A percentile compares a stretch with the other conserved stretches of the same genome.
Conservation (phyloP, 2,797 vertebrate species). For the Antennarius maculatus region DNA sequence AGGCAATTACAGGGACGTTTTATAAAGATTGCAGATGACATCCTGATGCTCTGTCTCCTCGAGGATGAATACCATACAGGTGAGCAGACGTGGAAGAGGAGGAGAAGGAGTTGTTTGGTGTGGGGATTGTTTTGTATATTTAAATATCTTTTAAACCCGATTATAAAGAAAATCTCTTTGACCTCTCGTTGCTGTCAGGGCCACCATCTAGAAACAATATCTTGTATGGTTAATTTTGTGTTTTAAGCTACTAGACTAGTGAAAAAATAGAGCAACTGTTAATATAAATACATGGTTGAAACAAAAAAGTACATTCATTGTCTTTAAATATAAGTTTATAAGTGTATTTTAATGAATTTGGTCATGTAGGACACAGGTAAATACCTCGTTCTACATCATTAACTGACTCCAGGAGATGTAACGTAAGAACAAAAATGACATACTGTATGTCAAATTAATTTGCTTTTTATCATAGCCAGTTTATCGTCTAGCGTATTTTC, state of each 20-base stretch:
- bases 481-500: too few relatives aligned
- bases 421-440: too few relatives aligned
- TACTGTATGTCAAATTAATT: too few relatives aligned
- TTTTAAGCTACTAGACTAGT: neutral
- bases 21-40: constrained; percentile 10
- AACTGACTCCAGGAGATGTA: too few relatives aligned
- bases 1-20: constrained; percentile 8
- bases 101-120: constrained; percentile 22
- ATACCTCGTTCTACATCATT: too few relatives aligned
- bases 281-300: neutral
- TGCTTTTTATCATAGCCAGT: too few relatives aligned
- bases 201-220: too few relatives aligned
- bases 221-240: too few relatives aligned
- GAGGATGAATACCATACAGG: neutral
- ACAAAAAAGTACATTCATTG: neutral
- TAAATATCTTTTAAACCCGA: too few relatives aligned
- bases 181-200: too few relatives aligned
- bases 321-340: neutral
- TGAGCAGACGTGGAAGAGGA: neutral
- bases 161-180: too few relatives aligned
- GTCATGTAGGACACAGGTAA: neutral
- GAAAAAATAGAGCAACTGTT: neutral
- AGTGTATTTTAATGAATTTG: constrained; percentile 1
- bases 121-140: constrained; percentile 13
- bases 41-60: neutral